These are phyloP conservation scores for Globia sparganii DNA, from an alignment of 2,888 invertebrate genomes.

Conservation along the genomic window DNA sequence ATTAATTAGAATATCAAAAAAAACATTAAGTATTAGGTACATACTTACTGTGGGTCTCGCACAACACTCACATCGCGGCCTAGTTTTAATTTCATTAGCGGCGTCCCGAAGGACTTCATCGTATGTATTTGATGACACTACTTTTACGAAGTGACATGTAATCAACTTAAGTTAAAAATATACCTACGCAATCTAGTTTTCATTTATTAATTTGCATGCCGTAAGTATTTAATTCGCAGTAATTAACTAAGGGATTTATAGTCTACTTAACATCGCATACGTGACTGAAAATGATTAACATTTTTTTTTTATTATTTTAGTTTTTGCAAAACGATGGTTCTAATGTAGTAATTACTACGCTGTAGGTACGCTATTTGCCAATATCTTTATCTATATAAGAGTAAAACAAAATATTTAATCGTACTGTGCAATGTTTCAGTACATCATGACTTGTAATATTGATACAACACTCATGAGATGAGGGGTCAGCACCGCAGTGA, in stretches of 20 bases:
- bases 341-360: too few species aligned
- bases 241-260: neutral
- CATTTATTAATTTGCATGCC: neutral
- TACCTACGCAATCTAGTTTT: constrained; percentile 1
- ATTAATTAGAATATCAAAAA: neutral
- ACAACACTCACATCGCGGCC: neutral
- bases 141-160: constrained; percentile 23
- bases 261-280: neutral
- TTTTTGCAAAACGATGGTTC: neutral
- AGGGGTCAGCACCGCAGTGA: too few species aligned
- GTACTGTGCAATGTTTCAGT: neutral
- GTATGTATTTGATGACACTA: constrained; percentile 7
- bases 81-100: constrained; percentile 30
- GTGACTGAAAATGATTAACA: neutral
- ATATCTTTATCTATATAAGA: neutral
- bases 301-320: neutral
- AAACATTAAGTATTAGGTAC: neutral
- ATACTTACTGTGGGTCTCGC: neutral
- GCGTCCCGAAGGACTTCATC: constrained; percentile 24
- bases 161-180: constrained; percentile 12
- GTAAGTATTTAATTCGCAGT: neutral
- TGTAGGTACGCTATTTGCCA: neutral
- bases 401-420: neutral
- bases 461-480: neutral
- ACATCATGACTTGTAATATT: neutral